A percentile compares a stretch with the other conserved stretches of the same genome.
These are phyloP conservation scores for Toxonevra muliebris DNA, from an alignment of 2,888 invertebrate species.

Conservation along the genomic window DNA sequence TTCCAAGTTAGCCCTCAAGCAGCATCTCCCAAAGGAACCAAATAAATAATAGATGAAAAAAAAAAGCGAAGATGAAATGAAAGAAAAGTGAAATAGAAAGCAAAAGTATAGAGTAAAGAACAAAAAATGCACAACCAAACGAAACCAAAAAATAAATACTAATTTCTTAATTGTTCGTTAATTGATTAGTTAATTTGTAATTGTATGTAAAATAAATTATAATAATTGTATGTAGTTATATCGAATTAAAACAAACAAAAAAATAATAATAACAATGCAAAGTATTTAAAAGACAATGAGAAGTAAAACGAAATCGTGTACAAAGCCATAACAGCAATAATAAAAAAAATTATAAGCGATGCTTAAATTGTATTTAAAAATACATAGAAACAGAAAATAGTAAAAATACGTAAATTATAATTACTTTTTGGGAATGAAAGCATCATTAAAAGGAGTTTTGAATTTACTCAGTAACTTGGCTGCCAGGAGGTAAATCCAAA, in stretches of 20 bases:
- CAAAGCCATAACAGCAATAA: slow-evolving; percentile 14
- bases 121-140: slow-evolving; percentile 9
- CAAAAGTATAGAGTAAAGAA: background rate
- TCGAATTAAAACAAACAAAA: too few species aligned
- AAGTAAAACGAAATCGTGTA: background rate
- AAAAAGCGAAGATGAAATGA: background rate
- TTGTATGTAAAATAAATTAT: slow-evolving; percentile 7
- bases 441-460: too few species aligned
- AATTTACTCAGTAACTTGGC: too few species aligned
- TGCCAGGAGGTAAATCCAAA: too few species aligned
- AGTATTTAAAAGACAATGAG: background rate
- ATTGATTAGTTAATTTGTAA: slow-evolving; percentile 6
- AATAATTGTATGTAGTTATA: background rate
- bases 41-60: background rate
- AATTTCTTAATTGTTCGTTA: slow-evolving; percentile 7
- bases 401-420: too few species aligned
- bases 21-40: too few species aligned
- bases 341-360: background rate
- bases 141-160: background rate
- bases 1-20: too few species aligned
- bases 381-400: too few species aligned
- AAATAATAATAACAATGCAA: background rate
- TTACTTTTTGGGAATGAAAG: too few species aligned
- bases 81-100: background rate
- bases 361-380: too few species aligned